Percentiles rank a stretch among this genome's conserved stretches.
phyloP scores from a whole-genome alignment of 2,888 invertebrate genomes.

The Andrena dorsata region DNA sequence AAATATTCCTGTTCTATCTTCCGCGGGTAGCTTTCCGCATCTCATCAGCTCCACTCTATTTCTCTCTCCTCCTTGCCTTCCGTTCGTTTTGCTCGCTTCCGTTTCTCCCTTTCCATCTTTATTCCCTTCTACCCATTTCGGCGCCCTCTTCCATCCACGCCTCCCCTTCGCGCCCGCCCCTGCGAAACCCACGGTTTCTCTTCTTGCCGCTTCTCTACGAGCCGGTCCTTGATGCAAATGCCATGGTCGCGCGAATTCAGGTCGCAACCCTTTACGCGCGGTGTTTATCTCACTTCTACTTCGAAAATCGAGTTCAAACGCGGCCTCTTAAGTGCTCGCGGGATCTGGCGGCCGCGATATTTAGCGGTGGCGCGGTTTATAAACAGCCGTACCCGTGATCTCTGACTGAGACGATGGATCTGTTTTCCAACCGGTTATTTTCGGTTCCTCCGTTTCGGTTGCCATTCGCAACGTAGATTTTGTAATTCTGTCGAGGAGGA shows the following conservation, averaged over 20 bases:
- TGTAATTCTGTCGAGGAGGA: too few relatives aligned
- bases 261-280: conserved; percentile 11
- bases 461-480: background rate
- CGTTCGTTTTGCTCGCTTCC: background rate
- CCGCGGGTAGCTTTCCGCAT: conserved; percentile 43
- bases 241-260: conserved; percentile 23
- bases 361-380: conserved; percentile 15
- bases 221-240: conserved; percentile 33
- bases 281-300: conserved; percentile 57
- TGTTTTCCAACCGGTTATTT: background rate
- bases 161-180: background rate
- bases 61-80: conserved; percentile 14
- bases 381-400: conserved; percentile 3
- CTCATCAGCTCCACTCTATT: conserved; percentile 50
- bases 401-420: background rate
- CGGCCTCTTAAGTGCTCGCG: conserved; percentile 33
- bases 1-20: conserved; percentile 30
- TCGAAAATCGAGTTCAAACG: conserved; percentile 54
- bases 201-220: background rate
- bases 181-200: conserved; percentile 5
- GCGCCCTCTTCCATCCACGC: background rate
- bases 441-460: background rate
- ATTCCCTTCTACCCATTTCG: background rate
- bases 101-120: background rate
- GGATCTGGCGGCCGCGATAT: conserved; percentile 35